Evolutionary conservation across 2,797 vertebrate species (phyloP).

Genomic region (Serranus cabrilla): DNA sequence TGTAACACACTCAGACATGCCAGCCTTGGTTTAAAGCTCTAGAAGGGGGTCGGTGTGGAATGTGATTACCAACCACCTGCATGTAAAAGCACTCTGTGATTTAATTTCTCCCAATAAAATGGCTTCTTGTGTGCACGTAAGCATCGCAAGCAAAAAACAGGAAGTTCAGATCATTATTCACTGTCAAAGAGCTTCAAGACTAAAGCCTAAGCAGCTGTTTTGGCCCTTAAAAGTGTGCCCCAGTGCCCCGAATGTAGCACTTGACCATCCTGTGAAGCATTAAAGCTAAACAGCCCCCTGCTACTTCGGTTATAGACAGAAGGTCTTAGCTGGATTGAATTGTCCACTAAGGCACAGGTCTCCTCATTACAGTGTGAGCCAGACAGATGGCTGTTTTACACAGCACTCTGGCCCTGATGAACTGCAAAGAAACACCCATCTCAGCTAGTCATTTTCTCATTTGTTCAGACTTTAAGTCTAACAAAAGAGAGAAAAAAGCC

Average conservation of each 20-base stretch:
- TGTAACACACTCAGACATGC: constrained; percentile 42
- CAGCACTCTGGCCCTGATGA: constrained; percentile 36
- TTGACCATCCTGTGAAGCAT: constrained; percentile 23
- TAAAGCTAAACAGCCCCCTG: constrained; percentile 22
- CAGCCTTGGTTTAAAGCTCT: constrained; percentile 12
- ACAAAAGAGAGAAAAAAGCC: constrained; percentile 6
- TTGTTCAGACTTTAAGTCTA: constrained; percentile 17
- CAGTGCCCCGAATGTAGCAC: not conserved
- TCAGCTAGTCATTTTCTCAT: constrained; percentile 17
- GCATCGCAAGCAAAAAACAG: not conserved
- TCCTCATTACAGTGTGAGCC: constrained; percentile 44
- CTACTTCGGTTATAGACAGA: constrained; percentile 13
- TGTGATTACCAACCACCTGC: constrained; percentile 52
- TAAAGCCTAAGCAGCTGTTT: constrained; percentile 30
- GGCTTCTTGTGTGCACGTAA: constrained; percentile 9
- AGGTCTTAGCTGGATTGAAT: constrained; percentile 24
- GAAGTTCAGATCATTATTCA: constrained; percentile 6
- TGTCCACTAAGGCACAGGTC: constrained; percentile 45
- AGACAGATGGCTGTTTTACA: constrained; percentile 63
- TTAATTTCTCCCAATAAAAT: constrained; percentile 21
- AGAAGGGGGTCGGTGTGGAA: constrained; percentile 23
- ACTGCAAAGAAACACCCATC: constrained; percentile 14
- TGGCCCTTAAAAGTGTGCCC: not conserved
- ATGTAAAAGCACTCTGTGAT: constrained; percentile 18
- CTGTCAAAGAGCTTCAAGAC: constrained; percentile 13